Conservation (phyloP, 2,113 vertebrate genomes). For the Hylia prasina region DNA sequence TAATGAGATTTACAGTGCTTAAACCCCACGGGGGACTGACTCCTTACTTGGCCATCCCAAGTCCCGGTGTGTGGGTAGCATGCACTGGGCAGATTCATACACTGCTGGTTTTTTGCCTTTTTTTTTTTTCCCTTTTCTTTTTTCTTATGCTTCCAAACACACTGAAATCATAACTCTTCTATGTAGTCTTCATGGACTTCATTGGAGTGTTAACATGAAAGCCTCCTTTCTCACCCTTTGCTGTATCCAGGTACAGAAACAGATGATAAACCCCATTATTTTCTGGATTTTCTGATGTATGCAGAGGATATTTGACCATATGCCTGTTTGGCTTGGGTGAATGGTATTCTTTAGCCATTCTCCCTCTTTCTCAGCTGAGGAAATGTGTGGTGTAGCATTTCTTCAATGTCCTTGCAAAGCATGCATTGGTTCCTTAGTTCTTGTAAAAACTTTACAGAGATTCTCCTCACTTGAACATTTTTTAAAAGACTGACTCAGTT, state of each 20-base stretch:
- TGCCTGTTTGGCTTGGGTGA: not conserved
- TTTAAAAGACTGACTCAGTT: not conserved
- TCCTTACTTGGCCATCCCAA: not conserved
- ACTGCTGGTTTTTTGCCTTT: too few species aligned
- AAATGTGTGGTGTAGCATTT: not conserved
- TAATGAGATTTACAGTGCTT: constrained; percentile 56
- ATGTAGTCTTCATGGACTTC: not conserved
- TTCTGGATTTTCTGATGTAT: not conserved
- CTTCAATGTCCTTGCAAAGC: not conserved
- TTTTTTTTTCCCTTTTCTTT: not conserved
- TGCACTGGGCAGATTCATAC: not conserved
- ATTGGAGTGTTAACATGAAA: not conserved
- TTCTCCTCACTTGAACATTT: not conserved
- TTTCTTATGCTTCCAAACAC: not conserved
- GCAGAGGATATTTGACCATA: not conserved
- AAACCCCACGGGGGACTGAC: constrained; percentile 9
- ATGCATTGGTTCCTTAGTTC: not conserved
- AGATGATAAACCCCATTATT: not conserved
- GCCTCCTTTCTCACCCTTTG: not conserved
- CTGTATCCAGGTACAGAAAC: not conserved
- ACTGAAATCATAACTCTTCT: not conserved
- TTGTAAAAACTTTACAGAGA: not conserved
- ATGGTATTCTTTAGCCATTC: not conserved
- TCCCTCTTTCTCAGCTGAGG: not conserved
- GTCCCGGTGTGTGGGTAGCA: not conserved